A percentile compares a stretch with the other conserved stretches of the same genome.
These are phyloP conservation scores for Malurus cyaneus DNA, from an alignment of 2,113 vertebrate genomes.

Conservation along the genomic window DNA sequence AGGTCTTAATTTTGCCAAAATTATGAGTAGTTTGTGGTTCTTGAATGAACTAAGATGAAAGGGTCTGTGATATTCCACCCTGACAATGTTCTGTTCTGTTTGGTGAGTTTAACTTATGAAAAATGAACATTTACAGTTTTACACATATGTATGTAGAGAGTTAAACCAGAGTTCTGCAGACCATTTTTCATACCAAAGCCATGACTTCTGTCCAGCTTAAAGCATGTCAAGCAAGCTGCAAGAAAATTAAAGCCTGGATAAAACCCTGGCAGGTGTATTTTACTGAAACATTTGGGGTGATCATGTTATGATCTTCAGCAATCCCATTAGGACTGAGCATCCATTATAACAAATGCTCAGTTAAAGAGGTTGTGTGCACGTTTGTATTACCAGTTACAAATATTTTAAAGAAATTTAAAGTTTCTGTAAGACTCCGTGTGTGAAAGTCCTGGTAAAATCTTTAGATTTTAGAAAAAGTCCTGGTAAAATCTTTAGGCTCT, in stretches of 20 bases:
- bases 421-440: neutral
- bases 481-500: neutral
- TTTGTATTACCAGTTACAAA: neutral
- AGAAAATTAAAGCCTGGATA: neutral
- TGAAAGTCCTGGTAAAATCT: neutral
- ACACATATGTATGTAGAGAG: neutral
- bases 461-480: neutral
- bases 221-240: neutral
- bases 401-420: neutral
- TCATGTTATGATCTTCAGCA: neutral
- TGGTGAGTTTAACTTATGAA: neutral
- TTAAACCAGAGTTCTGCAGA: neutral
- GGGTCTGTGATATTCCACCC: neutral
- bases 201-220: neutral
- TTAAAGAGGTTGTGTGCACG: neutral
- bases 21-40: neutral
- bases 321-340: neutral
- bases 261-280: neutral
- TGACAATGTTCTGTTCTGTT: neutral
- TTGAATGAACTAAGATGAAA: neutral
- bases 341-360: neutral
- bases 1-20: neutral
- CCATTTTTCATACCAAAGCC: neutral
- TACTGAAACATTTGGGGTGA: neutral
- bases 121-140: neutral